These are phyloP conservation scores for Lithophane ornitopus DNA, from an alignment of 2,888 invertebrate genomes.

Conservation along the genomic window DNA sequence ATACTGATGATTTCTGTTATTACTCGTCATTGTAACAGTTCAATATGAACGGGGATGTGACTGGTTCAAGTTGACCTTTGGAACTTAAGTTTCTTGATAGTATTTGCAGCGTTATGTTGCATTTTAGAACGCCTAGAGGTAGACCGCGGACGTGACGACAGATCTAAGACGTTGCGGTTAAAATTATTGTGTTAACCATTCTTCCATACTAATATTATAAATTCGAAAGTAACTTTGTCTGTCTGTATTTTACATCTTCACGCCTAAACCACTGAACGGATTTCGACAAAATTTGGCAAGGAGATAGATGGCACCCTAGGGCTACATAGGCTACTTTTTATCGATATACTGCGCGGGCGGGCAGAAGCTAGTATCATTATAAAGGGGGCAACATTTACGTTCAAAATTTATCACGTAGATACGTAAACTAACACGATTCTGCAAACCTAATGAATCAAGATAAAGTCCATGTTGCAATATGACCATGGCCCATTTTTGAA, in stretches of 20 bases:
- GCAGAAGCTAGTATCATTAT: no score
- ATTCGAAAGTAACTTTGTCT: no score
- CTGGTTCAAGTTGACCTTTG: conserved; percentile 35
- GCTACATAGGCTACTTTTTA: no score
- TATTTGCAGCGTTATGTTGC: conserved; percentile 9
- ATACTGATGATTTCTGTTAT: conserved; percentile 43
- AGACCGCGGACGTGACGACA: conserved; percentile 10
- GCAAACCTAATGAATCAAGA: conserved; percentile 69
- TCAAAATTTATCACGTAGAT: conserved; percentile 9
- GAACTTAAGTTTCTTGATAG: conserved; percentile 11
- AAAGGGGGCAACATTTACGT: neutral
- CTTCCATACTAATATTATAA: no score
- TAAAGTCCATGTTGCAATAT: conserved; percentile 64
- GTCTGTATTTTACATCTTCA: no score
- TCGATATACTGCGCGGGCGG: no score
- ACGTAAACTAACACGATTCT: conserved; percentile 53
- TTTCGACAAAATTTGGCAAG: no score
- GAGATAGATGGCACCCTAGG: no score
- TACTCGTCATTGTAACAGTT: conserved; percentile 47
- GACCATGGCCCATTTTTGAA: conserved; percentile 82
- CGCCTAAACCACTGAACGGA: no score
- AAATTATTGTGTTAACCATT: neutral
- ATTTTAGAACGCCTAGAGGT: conserved; percentile 10
- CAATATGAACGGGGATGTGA: conserved; percentile 28
- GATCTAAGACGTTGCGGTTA: neutral